Evolutionary conservation across 2,888 invertebrate species (phyloP), one percentile per base, ranked within the genome.

Genomic region (Zeuzera pyrina): DNA sequence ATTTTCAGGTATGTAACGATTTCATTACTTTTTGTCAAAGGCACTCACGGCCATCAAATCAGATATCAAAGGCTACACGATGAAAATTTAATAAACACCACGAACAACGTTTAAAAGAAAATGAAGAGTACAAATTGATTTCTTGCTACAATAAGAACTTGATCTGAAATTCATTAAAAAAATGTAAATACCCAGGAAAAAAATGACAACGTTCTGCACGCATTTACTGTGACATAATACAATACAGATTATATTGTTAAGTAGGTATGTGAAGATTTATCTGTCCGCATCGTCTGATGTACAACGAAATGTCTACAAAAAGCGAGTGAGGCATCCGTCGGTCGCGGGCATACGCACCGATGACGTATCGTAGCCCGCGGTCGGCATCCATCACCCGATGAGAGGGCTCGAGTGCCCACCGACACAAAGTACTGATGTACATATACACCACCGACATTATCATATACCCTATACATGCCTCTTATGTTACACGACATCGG

Each of bases 1-100:
- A 54, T 47, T 45, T 47, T 36, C 8, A n/a, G n/a, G n/a, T n/a
- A n/a, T 19, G 19, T 19, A n/a, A 48, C 56, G 55, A 65, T 65
- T 63, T 64, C 58, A 67, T 71, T 67, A 61, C 51, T 56, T 57
- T 57, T 62, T 66, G 60, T 63, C 61, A 59, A 52, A 41, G 43
- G 43, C 39, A n/a, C n/a, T n/a, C n/a, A n/a, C n/a, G n/a, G n/a
- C n/a, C n/a, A 48, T 19, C 8, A 19, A 19, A 19, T 19, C 5
- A 19, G 19, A 19, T 19, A 19, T 6, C 5, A 6, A 4, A 19
- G 8, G 19, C 5, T 5, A 19, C 19, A 6, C 19, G 19, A 19
- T 19, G 5, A 4, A 19, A 8, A 8, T 19, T 19, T 19, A 19
- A 8, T 8, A 19, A 19, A 19, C 19, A 6, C 8, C 19, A 19